phyloP scores from a whole-genome alignment of 2,113 vertebrate genomes.

The Leptosomus discolor region DNA sequence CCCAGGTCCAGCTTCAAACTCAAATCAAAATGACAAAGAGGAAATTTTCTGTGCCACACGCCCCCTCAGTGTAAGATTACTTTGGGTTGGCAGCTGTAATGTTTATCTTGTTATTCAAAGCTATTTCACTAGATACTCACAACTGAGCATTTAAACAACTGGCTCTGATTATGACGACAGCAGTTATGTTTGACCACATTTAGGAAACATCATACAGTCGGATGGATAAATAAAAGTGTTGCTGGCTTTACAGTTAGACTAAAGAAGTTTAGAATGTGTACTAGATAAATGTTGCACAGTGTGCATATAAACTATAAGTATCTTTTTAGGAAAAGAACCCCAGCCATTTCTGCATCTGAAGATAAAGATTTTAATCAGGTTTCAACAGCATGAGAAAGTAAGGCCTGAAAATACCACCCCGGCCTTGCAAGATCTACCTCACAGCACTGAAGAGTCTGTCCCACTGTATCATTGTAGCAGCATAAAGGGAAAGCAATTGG shows the following conservation, averaged over 20 bases:
- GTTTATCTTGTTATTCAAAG: constrained; percentile 75
- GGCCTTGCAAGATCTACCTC: neutral
- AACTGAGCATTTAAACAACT: constrained; percentile 62
- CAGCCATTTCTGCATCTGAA: neutral
- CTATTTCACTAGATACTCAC: constrained; percentile 63
- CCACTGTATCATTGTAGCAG: neutral
- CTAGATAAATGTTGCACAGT: neutral
- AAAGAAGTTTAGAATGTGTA: neutral
- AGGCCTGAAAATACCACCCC: neutral
- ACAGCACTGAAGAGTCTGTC: neutral
- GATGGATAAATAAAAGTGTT: neutral
- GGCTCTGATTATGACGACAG: neutral
- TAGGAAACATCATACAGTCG: neutral
- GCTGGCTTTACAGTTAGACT: neutral
- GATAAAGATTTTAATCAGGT: neutral
- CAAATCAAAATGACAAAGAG: constrained; percentile 79
- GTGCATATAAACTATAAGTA: neutral
- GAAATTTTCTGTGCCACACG: constrained; percentile 69
- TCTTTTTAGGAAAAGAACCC: neutral
- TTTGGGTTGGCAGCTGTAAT: constrained; percentile 70
- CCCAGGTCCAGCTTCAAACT: constrained; percentile 76
- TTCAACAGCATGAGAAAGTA: neutral
- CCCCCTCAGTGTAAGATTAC: constrained; percentile 67
- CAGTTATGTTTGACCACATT: neutral
- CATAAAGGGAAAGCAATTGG: neutral